Evolutionary conservation across 2,888 invertebrate genomes (phyloP).

Genomic region (Choristoneura rosaceana): DNA sequence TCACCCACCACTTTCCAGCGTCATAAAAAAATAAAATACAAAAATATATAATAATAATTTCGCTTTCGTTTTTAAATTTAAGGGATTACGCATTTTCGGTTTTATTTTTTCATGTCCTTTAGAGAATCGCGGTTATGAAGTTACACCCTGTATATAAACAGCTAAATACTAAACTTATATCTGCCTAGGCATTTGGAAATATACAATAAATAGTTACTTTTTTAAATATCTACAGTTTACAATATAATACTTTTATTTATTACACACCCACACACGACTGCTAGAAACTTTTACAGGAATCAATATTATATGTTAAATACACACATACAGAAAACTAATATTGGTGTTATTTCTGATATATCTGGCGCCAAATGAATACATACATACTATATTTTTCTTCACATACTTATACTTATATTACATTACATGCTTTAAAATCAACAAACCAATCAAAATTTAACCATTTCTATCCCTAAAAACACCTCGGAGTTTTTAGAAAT

Average conservation of each 20-base stretch:
- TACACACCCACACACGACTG: constrained; percentile 25
- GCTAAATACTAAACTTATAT: constrained; percentile 39
- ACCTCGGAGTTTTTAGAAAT: no score
- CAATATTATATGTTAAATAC: constrained; percentile 11
- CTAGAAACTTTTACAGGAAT: constrained; percentile 3
- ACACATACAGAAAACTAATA: not conserved
- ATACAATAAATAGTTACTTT: not conserved
- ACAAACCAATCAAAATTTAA: no score
- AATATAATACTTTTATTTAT: constrained; percentile 16
- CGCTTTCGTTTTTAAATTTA: no score
- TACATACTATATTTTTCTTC: not conserved
- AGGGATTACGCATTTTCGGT: no score
- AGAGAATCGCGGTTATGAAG: no score
- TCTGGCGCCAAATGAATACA: not conserved
- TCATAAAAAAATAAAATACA: no score
- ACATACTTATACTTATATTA: not conserved
- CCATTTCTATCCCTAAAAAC: no score
- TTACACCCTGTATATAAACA: constrained; percentile 26
- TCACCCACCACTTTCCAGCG: no score
- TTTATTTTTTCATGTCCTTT: no score
- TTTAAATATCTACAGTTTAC: not conserved
- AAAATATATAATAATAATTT: no score
- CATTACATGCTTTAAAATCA: no score
- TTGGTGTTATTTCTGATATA: not conserved
- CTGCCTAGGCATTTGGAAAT: not conserved